Conservation (phyloP, 1,140 invertebrate genomes). For the Marisa cornuarietis region DNA sequence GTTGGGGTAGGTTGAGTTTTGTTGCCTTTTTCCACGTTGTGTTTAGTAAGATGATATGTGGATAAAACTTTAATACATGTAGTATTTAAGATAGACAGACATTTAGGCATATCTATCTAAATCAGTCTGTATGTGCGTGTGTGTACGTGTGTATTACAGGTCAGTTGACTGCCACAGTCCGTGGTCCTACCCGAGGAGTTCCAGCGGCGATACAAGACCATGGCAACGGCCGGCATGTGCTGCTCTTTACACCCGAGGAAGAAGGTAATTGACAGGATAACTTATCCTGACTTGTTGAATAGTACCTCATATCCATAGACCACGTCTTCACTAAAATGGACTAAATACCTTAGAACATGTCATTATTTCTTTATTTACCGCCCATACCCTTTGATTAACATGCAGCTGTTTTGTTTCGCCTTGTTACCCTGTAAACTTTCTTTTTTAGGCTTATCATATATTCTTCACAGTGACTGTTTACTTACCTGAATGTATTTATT, state of each 20-base stretch:
- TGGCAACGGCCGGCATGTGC: constrained; percentile 4
- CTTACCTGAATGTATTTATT: too few species aligned
- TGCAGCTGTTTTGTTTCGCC: not conserved
- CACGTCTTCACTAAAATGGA: too few species aligned
- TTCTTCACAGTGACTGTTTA: too few species aligned
- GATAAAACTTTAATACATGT: too few species aligned
- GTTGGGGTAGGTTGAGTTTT: too few species aligned
- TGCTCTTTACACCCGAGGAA: constrained; percentile 14
- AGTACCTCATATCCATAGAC: too few species aligned
- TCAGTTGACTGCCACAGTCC: not conserved
- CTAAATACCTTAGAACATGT: too few species aligned
- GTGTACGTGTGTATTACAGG: not conserved
- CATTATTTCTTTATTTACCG: not conserved
- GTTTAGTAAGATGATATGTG: too few species aligned
- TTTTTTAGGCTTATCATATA: not conserved
- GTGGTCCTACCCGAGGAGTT: not conserved
- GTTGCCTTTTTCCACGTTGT: too few species aligned
- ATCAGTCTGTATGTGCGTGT: constrained; percentile 8
- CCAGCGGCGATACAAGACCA: constrained; percentile 1
- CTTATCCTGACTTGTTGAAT: too few species aligned
- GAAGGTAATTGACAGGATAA: not conserved
- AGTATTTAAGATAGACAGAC: too few species aligned
- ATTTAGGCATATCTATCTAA: not conserved
- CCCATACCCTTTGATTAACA: not conserved
- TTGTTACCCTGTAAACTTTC: not conserved